Conservation (phyloP, 2,797 vertebrate genomes). For the Pipistrellus pipistrellus region DNA sequence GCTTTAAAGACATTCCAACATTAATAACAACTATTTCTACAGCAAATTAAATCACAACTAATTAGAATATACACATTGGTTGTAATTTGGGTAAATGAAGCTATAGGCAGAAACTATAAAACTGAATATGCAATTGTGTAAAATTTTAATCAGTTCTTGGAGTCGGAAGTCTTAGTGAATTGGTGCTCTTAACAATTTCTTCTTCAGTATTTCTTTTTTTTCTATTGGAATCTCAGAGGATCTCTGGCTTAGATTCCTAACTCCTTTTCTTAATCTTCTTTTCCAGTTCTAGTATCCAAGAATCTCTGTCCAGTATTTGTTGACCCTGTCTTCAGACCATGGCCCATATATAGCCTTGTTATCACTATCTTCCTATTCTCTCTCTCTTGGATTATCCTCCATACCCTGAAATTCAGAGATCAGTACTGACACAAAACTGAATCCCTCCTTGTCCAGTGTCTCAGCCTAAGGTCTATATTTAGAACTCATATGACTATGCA, state of each 20-base stretch:
- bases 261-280: not conserved
- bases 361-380: not conserved
- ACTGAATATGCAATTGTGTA: not conserved
- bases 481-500: not conserved
- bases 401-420: not conserved
- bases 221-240: not conserved
- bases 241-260: not conserved
- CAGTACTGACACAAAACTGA: not conserved
- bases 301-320: not conserved
- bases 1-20: not conserved
- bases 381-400: not conserved
- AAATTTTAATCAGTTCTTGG: not conserved
- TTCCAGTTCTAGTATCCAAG: not conserved
- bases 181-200: not conserved
- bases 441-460: not conserved
- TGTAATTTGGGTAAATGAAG: not conserved
- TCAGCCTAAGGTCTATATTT: not conserved
- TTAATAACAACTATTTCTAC: not conserved
- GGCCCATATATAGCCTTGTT: not conserved
- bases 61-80: not conserved
- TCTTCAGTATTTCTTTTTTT: not conserved
- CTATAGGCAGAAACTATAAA: not conserved
- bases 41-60: constrained; percentile 44
- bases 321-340: not conserved
- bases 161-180: not conserved